phyloP scores from a whole-genome alignment of 64 coral and sea anemone genomes.

The Actinia equina region DNA sequence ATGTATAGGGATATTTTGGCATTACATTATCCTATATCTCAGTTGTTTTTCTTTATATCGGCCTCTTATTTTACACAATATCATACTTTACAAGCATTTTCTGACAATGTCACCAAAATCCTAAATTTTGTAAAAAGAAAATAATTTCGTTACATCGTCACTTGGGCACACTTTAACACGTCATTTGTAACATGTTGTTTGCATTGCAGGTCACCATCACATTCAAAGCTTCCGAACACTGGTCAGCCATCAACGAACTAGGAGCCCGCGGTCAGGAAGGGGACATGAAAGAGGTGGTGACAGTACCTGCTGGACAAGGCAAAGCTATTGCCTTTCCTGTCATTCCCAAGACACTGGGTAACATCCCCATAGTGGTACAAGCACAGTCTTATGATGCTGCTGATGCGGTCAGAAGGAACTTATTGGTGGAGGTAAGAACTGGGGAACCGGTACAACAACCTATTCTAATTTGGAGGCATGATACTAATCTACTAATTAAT shows the following conservation, averaged over 20 bases:
- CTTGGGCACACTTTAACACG: neutral
- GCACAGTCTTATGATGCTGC: conserved; percentile 46
- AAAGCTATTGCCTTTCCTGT: conserved; percentile 58
- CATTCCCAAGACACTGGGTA: conserved; percentile 39
- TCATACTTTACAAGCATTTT: too few relatives aligned
- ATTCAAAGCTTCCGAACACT: conserved; percentile 61
- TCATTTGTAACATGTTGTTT: neutral
- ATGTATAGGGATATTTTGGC: too few relatives aligned
- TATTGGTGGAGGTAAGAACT: conserved; percentile 68
- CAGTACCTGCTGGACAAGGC: conserved; percentile 41
- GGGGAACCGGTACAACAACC: too few relatives aligned
- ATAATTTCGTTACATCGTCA: too few relatives aligned
- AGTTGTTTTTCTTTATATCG: too few relatives aligned
- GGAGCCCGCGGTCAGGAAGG: conserved; percentile 12
- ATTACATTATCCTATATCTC: too few relatives aligned
- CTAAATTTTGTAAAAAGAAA: too few relatives aligned
- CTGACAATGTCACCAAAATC: too few relatives aligned
- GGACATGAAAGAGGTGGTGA: conserved; percentile 26
- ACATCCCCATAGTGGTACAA: conserved; percentile 53
- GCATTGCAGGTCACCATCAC: conserved; percentile 50
- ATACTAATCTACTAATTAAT: too few relatives aligned
- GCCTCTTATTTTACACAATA: too few relatives aligned
- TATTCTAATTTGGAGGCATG: too few relatives aligned
- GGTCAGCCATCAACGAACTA: conserved; percentile 51
- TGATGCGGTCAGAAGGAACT: conserved; percentile 57